phyloP scores from a whole-genome alignment of 1,140 invertebrate genomes.

The Drosophila biarmipes region DNA sequence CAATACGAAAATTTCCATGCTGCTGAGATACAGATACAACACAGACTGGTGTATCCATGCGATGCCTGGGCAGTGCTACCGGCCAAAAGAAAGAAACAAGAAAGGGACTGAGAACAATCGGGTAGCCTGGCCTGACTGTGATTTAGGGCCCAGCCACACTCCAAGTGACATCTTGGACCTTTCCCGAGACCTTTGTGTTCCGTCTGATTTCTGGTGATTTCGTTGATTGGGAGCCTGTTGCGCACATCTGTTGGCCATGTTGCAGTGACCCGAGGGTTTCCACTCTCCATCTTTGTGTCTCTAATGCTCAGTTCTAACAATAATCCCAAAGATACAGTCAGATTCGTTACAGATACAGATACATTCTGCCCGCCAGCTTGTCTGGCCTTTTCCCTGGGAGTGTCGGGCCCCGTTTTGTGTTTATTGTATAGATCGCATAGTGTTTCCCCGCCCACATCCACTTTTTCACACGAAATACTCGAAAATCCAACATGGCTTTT shows the following conservation, averaged over 20 bases:
- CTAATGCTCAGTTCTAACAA: constrained; percentile 57
- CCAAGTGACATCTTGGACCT: constrained; percentile 68
- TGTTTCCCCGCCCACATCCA: constrained; percentile 15
- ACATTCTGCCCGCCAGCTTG: constrained; percentile 61
- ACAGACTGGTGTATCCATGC: constrained; percentile 39
- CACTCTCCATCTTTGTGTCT: constrained; percentile 36
- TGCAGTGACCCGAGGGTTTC: constrained; percentile 46
- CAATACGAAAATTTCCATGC: constrained; percentile 64
- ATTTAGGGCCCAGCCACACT: constrained; percentile 71
- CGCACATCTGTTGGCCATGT: constrained; percentile 71
- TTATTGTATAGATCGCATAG: constrained; percentile 32
- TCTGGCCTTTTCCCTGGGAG: constrained; percentile 59
- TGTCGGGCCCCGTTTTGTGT: constrained; percentile 39
- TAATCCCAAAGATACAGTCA: constrained; percentile 48
- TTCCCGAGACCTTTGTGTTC: constrained; percentile 45
- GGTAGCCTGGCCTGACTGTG: constrained; percentile 57
- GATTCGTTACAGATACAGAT: constrained; percentile 70
- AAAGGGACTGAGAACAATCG: constrained; percentile 14
- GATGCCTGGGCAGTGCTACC: constrained; percentile 47
- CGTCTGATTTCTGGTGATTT: constrained; percentile 46
- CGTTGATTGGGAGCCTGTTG: constrained; percentile 65
- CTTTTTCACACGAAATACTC: constrained; percentile 55
- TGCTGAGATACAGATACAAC: constrained; percentile 37
- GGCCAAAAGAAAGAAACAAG: constrained; percentile 15
- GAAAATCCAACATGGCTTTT: constrained; percentile 58